Evolutionary conservation across 2,113 vertebrate genomes (phyloP).

Genomic region (Chlamydotis undulata): DNA sequence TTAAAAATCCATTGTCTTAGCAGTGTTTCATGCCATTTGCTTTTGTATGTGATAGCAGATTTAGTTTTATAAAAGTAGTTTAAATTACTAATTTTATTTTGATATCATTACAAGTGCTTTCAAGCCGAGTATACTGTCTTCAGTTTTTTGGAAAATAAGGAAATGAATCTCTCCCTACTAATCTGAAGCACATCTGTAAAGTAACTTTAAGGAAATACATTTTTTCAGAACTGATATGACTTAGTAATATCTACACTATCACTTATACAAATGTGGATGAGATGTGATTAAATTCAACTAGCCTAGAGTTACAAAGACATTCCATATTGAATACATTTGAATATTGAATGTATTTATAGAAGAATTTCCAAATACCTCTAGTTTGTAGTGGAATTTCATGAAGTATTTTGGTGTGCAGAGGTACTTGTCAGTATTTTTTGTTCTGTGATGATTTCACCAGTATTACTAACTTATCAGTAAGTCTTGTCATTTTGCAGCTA

Average conservation of each 20-base stretch:
- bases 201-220: not conserved
- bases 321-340: not conserved
- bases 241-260: not conserved
- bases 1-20: accelerated
- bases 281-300: not conserved
- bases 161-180: not conserved
- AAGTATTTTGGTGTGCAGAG: not conserved
- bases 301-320: not conserved
- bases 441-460: not conserved
- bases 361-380: not conserved
- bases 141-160: not conserved
- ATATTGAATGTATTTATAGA: not conserved
- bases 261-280: not conserved
- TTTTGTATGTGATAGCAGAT: not conserved
- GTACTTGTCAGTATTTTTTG: not conserved
- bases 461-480: conserved; percentile 14
- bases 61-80: not conserved
- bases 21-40: not conserved
- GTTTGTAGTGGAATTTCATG: not conserved
- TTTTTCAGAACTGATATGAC: not conserved
- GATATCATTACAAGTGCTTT: not conserved
- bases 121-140: not conserved
- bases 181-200: not conserved
- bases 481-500: conserved; percentile 17
- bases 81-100: not conserved